phyloP scores from a whole-genome alignment of 2,113 vertebrate species.

The Bos indicus region DNA sequence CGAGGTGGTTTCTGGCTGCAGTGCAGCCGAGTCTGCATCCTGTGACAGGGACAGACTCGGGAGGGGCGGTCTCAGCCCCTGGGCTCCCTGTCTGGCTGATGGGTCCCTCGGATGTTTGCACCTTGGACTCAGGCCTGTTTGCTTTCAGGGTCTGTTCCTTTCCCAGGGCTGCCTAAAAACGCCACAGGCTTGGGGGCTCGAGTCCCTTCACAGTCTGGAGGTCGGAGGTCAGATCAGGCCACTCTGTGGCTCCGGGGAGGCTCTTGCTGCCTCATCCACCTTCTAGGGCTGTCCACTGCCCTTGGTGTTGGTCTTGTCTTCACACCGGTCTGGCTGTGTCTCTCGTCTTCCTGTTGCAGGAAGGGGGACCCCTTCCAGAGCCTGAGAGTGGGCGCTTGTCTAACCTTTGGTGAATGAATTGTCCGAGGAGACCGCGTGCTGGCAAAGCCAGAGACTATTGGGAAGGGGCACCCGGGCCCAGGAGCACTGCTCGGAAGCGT shows the following conservation, averaged over 20 bases:
- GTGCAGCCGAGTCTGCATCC: neutral
- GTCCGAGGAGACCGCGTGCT: neutral
- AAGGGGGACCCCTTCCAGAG: neutral
- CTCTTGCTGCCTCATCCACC: neutral
- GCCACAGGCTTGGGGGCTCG: neutral
- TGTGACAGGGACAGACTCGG: neutral
- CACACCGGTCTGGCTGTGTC: neutral
- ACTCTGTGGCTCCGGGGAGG: neutral
- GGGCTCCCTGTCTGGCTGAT: neutral
- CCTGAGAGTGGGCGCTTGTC: neutral
- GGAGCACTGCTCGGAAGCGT: fast-evolving
- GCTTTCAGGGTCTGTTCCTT: neutral
- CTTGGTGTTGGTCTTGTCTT: neutral
- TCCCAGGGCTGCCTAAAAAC: neutral
- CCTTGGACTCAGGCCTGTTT: neutral
- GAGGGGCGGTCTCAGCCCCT: neutral
- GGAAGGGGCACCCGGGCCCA: neutral
- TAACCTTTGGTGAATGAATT: neutral
- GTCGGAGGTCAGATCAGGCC: neutral
- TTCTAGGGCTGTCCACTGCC: neutral
- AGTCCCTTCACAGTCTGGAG: neutral
- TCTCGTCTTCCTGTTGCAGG: neutral
- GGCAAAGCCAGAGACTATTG: neutral
- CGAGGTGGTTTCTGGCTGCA: neutral
- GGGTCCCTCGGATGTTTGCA: neutral